A percentile compares a stretch with the other conserved stretches of the same genome.
These are phyloP conservation scores for Meganola albula DNA, from an alignment of 2,888 invertebrate genomes.

Conservation along the genomic window DNA sequence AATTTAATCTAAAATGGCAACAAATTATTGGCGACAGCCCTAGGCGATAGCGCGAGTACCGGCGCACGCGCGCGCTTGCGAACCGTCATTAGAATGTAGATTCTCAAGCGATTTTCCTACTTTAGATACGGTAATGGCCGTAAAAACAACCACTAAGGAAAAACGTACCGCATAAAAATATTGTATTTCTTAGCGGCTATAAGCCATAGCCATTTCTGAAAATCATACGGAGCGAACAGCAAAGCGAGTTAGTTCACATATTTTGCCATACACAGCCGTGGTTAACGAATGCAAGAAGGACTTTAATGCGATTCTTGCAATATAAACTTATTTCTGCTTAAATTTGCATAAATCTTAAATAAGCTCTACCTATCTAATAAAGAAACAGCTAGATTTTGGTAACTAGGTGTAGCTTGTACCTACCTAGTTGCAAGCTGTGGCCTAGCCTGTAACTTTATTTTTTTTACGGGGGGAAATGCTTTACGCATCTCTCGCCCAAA, in stretches of 20 bases:
- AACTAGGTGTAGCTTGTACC: too few relatives aligned
- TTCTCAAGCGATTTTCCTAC: constrained; percentile 74
- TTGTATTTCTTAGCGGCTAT: constrained; percentile 71
- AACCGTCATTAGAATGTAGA: constrained; percentile 74
- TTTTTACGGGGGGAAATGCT: too few relatives aligned
- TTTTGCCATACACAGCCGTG: constrained; percentile 67
- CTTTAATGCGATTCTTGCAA: constrained; percentile 70
- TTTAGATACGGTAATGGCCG: constrained; percentile 70
- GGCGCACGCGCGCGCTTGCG: constrained; percentile 68
- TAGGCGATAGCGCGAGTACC: constrained; percentile 43
- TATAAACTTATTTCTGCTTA: constrained; percentile 56
- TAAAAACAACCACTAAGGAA: constrained; percentile 67
- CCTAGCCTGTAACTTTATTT: too few relatives aligned
- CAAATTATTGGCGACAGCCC: constrained; percentile 36
- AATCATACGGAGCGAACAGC: constrained; percentile 73
- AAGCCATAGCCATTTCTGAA: constrained; percentile 73
- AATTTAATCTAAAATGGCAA: neutral
- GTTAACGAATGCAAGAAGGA: constrained; percentile 72
- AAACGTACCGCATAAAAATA: constrained; percentile 74
- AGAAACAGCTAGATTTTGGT: too few relatives aligned
- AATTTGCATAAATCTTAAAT: constrained; percentile 38
- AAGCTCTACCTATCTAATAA: constrained; percentile 3
- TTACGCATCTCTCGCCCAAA: too few relatives aligned
- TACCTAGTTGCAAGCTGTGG: too few relatives aligned
- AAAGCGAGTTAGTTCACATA: constrained; percentile 64